Percentiles rank a stretch among this genome's conserved stretches.
Evolutionary conservation across 2,797 vertebrate genomes (phyloP).

Genomic region (Echiichthys vipera): DNA sequence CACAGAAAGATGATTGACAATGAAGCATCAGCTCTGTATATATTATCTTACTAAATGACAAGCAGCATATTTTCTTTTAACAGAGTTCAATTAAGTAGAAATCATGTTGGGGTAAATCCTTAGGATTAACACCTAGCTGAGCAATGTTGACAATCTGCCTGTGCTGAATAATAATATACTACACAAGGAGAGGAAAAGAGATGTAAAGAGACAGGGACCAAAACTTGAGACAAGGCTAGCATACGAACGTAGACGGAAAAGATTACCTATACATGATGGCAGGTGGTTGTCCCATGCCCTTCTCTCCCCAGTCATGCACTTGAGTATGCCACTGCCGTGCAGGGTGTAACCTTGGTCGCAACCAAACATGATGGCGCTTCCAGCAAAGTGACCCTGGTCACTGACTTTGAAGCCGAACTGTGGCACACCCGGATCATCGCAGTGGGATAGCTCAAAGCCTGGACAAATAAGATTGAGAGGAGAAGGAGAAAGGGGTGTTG

Average conservation of each 20-base stretch:
- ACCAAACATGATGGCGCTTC: constrained; percentile 93
- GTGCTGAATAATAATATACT: constrained; percentile 50
- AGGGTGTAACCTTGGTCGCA: constrained; percentile 96
- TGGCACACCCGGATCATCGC: constrained; percentile 95
- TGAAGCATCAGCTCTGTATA: constrained; percentile 53
- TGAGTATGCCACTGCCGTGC: constrained; percentile 92
- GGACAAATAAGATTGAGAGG: constrained; percentile 13
- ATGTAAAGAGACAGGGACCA: not conserved
- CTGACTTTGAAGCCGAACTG: constrained; percentile 98
- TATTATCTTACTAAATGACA: constrained; percentile 57
- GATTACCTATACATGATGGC: constrained; percentile 95
- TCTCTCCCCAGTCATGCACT: constrained; percentile 97
- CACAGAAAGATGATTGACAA: constrained; percentile 53
- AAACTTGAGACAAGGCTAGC: not conserved
- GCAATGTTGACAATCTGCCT: constrained; percentile 36
- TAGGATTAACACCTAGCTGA: constrained; percentile 67
- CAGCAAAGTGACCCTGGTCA: constrained; percentile 97
- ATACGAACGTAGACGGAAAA: constrained; percentile 1
- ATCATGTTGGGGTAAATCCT: constrained; percentile 65
- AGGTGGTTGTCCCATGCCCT: constrained; percentile 95
- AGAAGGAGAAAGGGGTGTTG: not conserved
- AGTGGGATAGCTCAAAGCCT: constrained; percentile 98
- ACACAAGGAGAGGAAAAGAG: not conserved
- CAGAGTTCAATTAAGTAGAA: constrained; percentile 68
- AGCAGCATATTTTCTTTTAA: constrained; percentile 49